Base-by-base conservation (phyloP, 2,888 invertebrate genomes). In the Clepsis dumicolana region DNA sequence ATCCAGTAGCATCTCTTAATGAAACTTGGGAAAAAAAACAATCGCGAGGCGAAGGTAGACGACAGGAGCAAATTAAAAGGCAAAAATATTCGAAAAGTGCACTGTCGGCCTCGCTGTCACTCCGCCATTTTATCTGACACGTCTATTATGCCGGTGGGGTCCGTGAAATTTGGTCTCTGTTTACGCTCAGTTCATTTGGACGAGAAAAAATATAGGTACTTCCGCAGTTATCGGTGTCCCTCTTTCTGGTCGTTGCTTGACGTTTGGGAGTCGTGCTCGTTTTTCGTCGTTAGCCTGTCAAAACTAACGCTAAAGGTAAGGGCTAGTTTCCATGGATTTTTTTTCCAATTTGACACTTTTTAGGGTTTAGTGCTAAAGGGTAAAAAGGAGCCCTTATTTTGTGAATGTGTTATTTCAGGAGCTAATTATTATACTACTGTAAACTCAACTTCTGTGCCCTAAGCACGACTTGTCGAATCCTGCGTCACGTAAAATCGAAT, bases 1-100 rank as follows among this genome's bases (percentile, higher is more conserved):
- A 35, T 41, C 60, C 18, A 25, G 48, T 70, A 74, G 64, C 67
- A 61, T 75, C 71, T 73, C 78, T 75, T 75, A 82, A 79, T 76
- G 70, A 65, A 73, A 77, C 16, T 48, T 44, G 35, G 25, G 56
- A 41, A 74, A 78, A n/a, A 76, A 79, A 75, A 65, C 71, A 71
- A 74, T 76, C 65, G 74, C 72, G 64, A 65, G 62, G 64, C 69
- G 70, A 70, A 71, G 59, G 68, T 65, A 72, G 65, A 74, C 77
- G 73, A 75, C 76, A 71, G 75, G 74, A 76, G 76, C 74, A 82
- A 85, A 82, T 83, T 81, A 81, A 85, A 85, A 82, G 72, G 77
- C 73, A 78, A 73, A 82, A 83, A 83, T 80, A 80, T 79, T 80
- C 54, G 61, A 77, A 76, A 76, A 79, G 73, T 77, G 76, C 75